A percentile compares a stretch with the other conserved stretches of the same genome.
Conservation (phyloP, 1,140 invertebrate species). For the Ostrea edulis region DNA sequence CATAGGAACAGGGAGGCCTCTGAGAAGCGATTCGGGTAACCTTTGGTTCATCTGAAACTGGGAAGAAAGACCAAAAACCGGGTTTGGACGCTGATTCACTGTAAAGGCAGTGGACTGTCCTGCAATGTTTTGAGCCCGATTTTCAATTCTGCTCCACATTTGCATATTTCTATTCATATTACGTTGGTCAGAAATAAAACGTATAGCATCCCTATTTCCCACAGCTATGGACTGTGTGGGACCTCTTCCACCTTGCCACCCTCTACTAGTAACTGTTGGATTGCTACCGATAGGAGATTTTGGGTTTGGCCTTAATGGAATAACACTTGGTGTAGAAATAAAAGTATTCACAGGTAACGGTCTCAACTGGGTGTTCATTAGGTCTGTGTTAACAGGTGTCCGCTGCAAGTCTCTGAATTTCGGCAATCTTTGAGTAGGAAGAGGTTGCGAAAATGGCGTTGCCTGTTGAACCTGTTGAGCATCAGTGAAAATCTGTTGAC, state of each 20-base stretch:
- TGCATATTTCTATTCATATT: background rate
- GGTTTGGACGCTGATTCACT: background rate
- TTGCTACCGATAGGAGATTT: background rate
- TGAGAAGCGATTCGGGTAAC: background rate
- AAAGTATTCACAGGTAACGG: background rate
- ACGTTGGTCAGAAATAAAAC: background rate
- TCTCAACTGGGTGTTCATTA: background rate
- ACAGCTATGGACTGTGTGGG: background rate
- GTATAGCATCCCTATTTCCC: background rate
- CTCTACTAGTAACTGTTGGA: background rate
- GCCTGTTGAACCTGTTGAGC: background rate
- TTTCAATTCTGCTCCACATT: background rate
- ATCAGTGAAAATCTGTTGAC: background rate
- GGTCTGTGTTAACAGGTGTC: background rate
- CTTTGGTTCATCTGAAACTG: constrained; percentile 5
- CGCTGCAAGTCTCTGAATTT: background rate
- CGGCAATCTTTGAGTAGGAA: background rate
- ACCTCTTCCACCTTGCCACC: background rate
- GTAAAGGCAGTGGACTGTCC: background rate
- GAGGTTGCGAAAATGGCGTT: background rate
- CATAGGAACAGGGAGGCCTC: background rate
- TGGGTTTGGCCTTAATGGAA: background rate
- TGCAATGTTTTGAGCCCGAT: background rate
- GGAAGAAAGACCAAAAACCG: background rate
- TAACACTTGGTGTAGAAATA: background rate